A percentile compares a stretch with the other conserved stretches of the same genome.
Conservation (phyloP, 2,113 vertebrate genomes). For the Heteronetta atricapilla region DNA sequence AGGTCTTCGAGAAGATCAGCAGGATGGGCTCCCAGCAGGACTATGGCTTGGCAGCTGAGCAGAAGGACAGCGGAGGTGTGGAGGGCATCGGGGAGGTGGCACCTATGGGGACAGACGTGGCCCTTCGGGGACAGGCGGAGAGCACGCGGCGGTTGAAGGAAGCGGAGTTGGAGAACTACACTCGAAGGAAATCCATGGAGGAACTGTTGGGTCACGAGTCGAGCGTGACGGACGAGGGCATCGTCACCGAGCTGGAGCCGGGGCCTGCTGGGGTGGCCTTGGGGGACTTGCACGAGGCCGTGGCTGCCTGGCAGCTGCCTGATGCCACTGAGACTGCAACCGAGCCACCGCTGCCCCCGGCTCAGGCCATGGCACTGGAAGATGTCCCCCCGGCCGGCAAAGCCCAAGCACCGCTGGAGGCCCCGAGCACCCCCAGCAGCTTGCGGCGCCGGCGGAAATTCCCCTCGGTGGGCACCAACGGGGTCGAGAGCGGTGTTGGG, state of each 20-base stretch:
- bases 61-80: slow-evolving; percentile 76
- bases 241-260: slow-evolving; percentile 90
- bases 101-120: background rate
- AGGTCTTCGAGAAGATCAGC: slow-evolving; percentile 95
- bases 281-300: slow-evolving; percentile 75
- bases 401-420: slow-evolving; percentile 72
- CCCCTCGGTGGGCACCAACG: slow-evolving; percentile 80
- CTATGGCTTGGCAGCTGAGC: slow-evolving; percentile 35
- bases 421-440: slow-evolving; percentile 85
- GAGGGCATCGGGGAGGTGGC: slow-evolving; percentile 16
- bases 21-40: slow-evolving; percentile 87
- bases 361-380: background rate
- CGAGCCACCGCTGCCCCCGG: background rate
- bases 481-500: slow-evolving; percentile 81
- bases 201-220: slow-evolving; percentile 93
- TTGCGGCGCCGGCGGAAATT: slow-evolving; percentile 89
- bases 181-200: slow-evolving; percentile 81
- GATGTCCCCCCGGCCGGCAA: slow-evolving; percentile 62
- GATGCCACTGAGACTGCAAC: background rate
- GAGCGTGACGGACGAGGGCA: slow-evolving; percentile 93
- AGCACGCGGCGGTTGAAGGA: slow-evolving; percentile 60
- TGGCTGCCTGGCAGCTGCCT: slow-evolving; percentile 80
- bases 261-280: slow-evolving; percentile 66
- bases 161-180: slow-evolving; percentile 70
- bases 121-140: slow-evolving; percentile 12